phyloP scores from a whole-genome alignment of 92 coral and sea anemone species.

The Porites evermanni region DNA sequence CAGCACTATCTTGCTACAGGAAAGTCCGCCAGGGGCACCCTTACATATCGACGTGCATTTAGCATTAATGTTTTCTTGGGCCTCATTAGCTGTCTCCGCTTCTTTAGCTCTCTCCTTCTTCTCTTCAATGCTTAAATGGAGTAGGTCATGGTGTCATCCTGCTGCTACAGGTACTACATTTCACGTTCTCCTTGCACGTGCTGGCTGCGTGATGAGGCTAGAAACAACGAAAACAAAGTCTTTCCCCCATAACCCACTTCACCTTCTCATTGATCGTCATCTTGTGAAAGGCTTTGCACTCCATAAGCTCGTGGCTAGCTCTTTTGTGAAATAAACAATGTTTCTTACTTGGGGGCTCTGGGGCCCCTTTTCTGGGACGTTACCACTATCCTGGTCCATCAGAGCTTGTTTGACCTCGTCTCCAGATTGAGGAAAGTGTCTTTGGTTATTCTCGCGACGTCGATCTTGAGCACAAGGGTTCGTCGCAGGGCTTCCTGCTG shows the following conservation, averaged over 20 bases:
- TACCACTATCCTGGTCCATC: background rate
- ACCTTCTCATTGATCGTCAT: slow-evolving; percentile 35
- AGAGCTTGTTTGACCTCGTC: background rate
- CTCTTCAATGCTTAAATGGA: slow-evolving; percentile 1
- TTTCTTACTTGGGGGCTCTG: background rate
- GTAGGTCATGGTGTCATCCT: slow-evolving; percentile 22
- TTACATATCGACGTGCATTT: slow-evolving; percentile 44
- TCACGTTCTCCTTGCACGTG: slow-evolving; percentile 29
- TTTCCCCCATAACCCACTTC: slow-evolving; percentile 28
- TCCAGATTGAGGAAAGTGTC: background rate
- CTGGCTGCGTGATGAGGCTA: slow-evolving; percentile 30
- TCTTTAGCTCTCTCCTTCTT: slow-evolving; percentile 31
- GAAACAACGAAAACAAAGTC: slow-evolving; percentile 59
- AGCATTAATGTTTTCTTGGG: background rate
- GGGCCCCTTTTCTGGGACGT: background rate
- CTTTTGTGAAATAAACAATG: slow-evolving; percentile 36
- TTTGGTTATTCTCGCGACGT: slow-evolving; percentile 1
- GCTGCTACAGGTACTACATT: slow-evolving; percentile 52
- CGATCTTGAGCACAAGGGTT: background rate
- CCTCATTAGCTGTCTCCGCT: slow-evolving; percentile 4
- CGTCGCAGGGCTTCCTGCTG: background rate
- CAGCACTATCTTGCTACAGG: slow-evolving; percentile 61
- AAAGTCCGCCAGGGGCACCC: slow-evolving; percentile 24
- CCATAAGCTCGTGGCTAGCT: slow-evolving; percentile 27
- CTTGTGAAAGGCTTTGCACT: slow-evolving; percentile 43